Evolutionary conservation across 1,140 invertebrate genomes (phyloP).

Genomic region (Neodiprion fabricii): DNA sequence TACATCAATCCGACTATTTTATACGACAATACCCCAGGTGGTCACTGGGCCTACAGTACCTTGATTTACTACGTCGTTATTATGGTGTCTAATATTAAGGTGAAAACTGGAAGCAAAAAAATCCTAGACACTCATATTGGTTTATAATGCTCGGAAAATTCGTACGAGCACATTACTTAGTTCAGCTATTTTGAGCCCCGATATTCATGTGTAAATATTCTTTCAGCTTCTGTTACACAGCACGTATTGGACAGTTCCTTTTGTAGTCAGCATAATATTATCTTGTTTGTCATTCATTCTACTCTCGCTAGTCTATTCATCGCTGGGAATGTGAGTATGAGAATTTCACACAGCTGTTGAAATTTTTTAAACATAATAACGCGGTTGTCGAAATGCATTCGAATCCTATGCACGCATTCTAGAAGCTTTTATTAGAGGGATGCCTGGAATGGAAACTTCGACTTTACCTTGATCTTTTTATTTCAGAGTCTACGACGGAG

Average conservation of each 20-base stretch:
- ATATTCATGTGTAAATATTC: conserved; percentile 23
- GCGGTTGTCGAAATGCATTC: neutral
- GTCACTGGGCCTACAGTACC: conserved; percentile 58
- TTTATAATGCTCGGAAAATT: conserved; percentile 49
- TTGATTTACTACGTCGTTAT: conserved; percentile 59
- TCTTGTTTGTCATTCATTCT: conserved; percentile 68
- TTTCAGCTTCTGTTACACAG: conserved; percentile 70
- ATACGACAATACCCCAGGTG: conserved; percentile 51
- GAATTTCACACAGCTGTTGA: neutral
- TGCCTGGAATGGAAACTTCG: neutral
- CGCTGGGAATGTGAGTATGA: conserved; percentile 66
- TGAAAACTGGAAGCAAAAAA: conserved; percentile 36
- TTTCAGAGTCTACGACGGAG: conserved; percentile 66
- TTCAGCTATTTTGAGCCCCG: conserved; percentile 3
- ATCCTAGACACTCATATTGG: conserved; percentile 15
- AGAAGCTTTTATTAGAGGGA: no score
- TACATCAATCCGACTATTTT: conserved; percentile 51
- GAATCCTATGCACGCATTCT: no score
- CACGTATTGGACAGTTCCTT: conserved; percentile 69
- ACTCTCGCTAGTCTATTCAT: conserved; percentile 67
- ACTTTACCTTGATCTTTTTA: neutral
- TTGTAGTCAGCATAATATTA: conserved; percentile 64
- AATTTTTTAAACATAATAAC: neutral
- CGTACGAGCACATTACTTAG: conserved; percentile 31
- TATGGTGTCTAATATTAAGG: conserved; percentile 63